Percentiles rank a stretch among this genome's conserved stretches.
Evolutionary conservation across 2,888 invertebrate species (phyloP).

Genomic region (Drosophila rubida): DNA sequence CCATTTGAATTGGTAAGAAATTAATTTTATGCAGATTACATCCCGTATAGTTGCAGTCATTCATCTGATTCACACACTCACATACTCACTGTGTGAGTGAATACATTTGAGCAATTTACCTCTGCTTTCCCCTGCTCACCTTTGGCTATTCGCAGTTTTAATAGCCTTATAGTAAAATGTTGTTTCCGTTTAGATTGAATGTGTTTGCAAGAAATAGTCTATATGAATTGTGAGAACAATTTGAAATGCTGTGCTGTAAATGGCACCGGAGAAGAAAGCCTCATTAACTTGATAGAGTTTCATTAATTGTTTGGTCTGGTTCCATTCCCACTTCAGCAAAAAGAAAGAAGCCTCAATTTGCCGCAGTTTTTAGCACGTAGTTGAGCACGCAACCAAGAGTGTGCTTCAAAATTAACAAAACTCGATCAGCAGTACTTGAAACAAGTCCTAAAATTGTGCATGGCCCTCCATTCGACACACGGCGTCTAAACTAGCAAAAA

Average conservation of each 20-base stretch:
- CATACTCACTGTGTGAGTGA: neutral
- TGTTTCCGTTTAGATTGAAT: no score
- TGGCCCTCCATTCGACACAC: constrained; percentile 14
- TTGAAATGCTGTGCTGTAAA: no score
- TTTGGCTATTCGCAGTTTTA: neutral
- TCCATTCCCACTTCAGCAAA: neutral
- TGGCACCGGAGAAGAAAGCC: no score
- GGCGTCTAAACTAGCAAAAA: constrained; percentile 43
- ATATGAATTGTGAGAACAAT: no score
- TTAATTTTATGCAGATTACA: constrained; percentile 16
- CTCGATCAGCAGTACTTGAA: constrained; percentile 67
- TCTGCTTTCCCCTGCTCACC: neutral
- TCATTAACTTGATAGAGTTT: no score
- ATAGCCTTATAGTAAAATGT: no score
- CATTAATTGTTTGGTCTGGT: no score
- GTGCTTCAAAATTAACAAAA: constrained; percentile 62
- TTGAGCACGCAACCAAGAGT: constrained; percentile 19
- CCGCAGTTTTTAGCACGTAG: constrained; percentile 26
- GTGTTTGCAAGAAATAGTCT: no score
- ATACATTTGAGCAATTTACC: constrained; percentile 8
- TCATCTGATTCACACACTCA: constrained; percentile 3
- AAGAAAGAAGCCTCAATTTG: constrained; percentile 20
- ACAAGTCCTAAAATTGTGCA: constrained; percentile 30
- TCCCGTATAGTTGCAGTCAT: neutral
- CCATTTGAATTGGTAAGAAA: constrained; percentile 14